These are phyloP conservation scores for Synanthedon formicaeformis DNA, from an alignment of 2,888 invertebrate species.

Conservation along the genomic window DNA sequence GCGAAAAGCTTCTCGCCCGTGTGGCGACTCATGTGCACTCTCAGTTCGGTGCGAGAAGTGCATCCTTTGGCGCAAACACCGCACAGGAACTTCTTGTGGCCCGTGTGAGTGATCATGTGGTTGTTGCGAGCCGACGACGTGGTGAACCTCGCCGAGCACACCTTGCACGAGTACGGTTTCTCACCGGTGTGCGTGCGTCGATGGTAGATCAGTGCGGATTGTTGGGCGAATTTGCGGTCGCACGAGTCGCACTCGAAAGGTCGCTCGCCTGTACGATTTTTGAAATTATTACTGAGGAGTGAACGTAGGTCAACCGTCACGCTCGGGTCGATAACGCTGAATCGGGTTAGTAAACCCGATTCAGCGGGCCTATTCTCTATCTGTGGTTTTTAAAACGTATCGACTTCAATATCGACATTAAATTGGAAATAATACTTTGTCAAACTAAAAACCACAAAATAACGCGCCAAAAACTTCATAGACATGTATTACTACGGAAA, in stretches of 20 bases:
- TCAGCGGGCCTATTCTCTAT: no score
- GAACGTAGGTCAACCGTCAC: no score
- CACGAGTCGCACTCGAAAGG: constrained; percentile 62
- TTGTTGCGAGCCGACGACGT: constrained; percentile 64
- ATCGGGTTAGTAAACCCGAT: no score
- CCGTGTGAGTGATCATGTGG: constrained; percentile 59
- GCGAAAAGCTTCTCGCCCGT: constrained; percentile 59
- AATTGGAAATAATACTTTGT: no score
- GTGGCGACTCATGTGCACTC: constrained; percentile 50
- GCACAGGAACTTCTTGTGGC: constrained; percentile 58
- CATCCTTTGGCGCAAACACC: constrained; percentile 58
- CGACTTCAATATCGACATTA: no score
- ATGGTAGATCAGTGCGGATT: constrained; percentile 65
- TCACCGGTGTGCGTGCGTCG: constrained; percentile 65
- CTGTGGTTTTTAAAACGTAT: no score
- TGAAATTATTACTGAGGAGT: no score
- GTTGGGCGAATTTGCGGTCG: constrained; percentile 61
- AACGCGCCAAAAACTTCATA: no score
- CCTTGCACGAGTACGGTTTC: constrained; percentile 61
- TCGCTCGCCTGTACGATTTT: constrained; percentile 43
- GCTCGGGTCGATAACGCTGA: no score
- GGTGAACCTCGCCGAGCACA: constrained; percentile 57
- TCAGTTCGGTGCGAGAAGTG: constrained; percentile 54
- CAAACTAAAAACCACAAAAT: no score
- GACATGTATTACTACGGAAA: no score